Evolutionary conservation across 2,888 invertebrate species (phyloP).

Genomic region (Caenorhabditis sp.): DNA sequence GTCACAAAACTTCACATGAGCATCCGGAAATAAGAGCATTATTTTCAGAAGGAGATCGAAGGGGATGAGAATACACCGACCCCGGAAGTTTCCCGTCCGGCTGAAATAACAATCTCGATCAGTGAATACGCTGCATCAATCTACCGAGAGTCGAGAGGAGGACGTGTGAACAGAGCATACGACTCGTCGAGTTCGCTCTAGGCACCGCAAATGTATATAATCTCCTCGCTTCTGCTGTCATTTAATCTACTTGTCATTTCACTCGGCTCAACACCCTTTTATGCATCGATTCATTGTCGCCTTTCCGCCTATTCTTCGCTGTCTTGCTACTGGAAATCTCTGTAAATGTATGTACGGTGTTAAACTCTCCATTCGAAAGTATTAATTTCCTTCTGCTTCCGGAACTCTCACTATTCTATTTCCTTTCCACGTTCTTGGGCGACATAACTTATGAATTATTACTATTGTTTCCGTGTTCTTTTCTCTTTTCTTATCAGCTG

Average conservation of each 20-base stretch:
- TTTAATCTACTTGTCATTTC: too few species aligned
- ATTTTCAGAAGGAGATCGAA: background rate
- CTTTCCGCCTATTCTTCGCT: conserved; percentile 4
- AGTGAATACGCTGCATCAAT: background rate
- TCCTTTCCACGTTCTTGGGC: conserved; percentile 4
- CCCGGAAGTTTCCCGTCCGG: too few species aligned
- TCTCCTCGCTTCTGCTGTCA: too few species aligned
- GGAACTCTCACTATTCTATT: background rate
- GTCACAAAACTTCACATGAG: background rate
- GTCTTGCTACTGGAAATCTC: conserved; percentile 37
- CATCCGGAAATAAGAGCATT: background rate
- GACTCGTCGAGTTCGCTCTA: conserved; percentile 10
- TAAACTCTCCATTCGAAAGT: conserved; percentile 1
- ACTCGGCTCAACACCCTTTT: too few species aligned
- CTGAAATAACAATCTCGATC: conserved; percentile 4
- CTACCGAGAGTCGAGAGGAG: background rate
- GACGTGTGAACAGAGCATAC: background rate
- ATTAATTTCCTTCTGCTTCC: background rate
- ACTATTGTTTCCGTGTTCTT: background rate
- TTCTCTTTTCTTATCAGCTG: background rate
- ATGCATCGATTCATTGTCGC: background rate
- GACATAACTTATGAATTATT: conserved; percentile 11
- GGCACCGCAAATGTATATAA: too few species aligned
- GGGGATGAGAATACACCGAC: conserved; percentile 8
- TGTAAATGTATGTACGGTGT: conserved; percentile 23